These are phyloP conservation scores for Meloidogyne exigua DNA, from an alignment of 1,140 invertebrate genomes.

Conservation along the genomic window DNA sequence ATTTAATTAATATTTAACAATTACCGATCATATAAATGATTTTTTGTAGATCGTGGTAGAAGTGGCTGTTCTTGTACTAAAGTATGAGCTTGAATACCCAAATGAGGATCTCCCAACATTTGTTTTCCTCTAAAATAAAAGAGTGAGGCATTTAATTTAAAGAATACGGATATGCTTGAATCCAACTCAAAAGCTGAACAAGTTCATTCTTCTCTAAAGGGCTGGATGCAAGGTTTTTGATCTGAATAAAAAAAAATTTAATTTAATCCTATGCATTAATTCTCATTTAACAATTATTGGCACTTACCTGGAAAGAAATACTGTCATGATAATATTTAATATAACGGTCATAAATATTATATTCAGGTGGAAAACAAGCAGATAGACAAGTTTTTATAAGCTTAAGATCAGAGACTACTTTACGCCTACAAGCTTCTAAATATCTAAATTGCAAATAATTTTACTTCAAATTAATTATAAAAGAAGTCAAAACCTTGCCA, in stretches of 20 bases:
- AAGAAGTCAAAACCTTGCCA: constrained; percentile 69
- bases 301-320: constrained; percentile 78
- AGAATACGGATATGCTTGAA: constrained; percentile 68
- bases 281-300: constrained; percentile 22
- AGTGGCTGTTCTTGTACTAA: constrained; percentile 72
- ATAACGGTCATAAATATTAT: constrained; percentile 85
- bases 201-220: constrained; percentile 93
- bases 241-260: constrained; percentile 65
- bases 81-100: constrained; percentile 78
- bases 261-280: background rate
- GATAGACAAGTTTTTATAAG: constrained; percentile 75
- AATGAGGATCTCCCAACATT: constrained; percentile 81
- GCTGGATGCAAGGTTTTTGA: constrained; percentile 80
- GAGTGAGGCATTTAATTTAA: constrained; percentile 14
- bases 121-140: constrained; percentile 71
- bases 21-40: constrained; percentile 77
- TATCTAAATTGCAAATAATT: constrained; percentile 48
- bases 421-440: constrained; percentile 52
- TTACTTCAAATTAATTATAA: background rate
- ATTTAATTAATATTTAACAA: constrained; percentile 69
- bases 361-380: constrained; percentile 91
- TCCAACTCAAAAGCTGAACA: constrained; percentile 88
- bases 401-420: constrained; percentile 50
- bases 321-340: constrained; percentile 88
- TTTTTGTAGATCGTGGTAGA: constrained; percentile 68